Evolutionary conservation across 2,113 vertebrate genomes (phyloP).

Genomic region (Lophura nycthemera): DNA sequence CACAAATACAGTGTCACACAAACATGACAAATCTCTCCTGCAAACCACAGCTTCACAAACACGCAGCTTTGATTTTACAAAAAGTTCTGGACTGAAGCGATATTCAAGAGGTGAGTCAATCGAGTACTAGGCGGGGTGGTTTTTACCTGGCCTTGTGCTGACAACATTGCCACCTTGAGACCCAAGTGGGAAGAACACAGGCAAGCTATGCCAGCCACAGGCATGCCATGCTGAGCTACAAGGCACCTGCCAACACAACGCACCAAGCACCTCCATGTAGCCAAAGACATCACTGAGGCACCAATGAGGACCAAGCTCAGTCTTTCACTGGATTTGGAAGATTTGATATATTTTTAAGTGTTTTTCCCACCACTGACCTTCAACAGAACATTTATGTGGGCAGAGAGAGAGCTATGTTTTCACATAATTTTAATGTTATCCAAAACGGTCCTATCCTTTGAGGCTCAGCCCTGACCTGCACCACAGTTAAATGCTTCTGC

Average conservation of each 20-base stretch:
- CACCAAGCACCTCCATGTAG: not conserved
- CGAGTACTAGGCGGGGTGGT: not conserved
- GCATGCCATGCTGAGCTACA: not conserved
- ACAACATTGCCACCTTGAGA: conserved; percentile 51
- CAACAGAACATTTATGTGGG: not conserved
- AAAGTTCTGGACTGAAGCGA: not conserved
- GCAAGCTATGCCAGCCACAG: not conserved
- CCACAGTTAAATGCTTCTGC: no score
- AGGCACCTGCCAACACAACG: not conserved
- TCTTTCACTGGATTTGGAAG: not conserved
- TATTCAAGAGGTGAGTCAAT: not conserved
- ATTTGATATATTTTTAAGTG: fast-evolving
- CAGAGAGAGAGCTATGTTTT: not conserved
- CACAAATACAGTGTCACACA: not conserved
- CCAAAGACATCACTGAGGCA: not conserved
- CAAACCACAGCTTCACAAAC: not conserved
- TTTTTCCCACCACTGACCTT: not conserved
- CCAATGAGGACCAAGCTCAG: not conserved
- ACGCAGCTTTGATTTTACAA: not conserved
- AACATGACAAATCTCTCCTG: not conserved
- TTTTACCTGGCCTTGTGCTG: conserved; percentile 8
- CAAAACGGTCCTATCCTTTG: fast-evolving
- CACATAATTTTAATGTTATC: fast-evolving
- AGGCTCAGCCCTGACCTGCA: fast-evolving
- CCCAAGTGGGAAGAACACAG: not conserved